Conservation (phyloP, 2,888 invertebrate genomes). For the Gryllus longicercus region DNA sequence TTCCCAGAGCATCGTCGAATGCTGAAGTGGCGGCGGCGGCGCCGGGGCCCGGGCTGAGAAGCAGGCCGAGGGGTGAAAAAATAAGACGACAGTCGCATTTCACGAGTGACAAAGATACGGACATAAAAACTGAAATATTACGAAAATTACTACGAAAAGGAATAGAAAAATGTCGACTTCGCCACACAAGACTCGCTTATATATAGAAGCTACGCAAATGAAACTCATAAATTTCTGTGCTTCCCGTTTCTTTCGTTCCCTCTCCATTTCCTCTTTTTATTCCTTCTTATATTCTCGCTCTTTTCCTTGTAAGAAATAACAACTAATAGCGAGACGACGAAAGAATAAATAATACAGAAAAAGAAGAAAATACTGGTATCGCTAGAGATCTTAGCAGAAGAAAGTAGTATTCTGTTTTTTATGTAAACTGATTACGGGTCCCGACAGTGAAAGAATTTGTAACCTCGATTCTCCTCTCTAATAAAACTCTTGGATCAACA, state of each 20-base stretch:
- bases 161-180: slow-evolving; percentile 28
- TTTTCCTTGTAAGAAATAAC: not conserved
- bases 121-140: slow-evolving; percentile 37
- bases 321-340: slow-evolving; percentile 19
- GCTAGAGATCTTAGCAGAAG: no score
- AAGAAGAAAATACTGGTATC: not conserved
- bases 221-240: slow-evolving; percentile 35
- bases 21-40: not conserved
- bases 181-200: slow-evolving; percentile 1
- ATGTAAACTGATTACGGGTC: no score
- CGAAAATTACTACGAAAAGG: slow-evolving; percentile 35
- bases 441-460: no score
- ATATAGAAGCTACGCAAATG: slow-evolving; percentile 35
- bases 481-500: no score
- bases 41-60: not conserved
- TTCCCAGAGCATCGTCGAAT: not conserved
- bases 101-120: slow-evolving; percentile 36
- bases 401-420: no score
- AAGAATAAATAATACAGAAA: not conserved
- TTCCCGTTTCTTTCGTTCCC: no score
- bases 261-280: no score
- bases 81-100: slow-evolving; percentile 1
- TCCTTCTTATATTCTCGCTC: no score
- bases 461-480: no score
- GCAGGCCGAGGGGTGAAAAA: not conserved